phyloP scores from a whole-genome alignment of 2,797 vertebrate species.

The Aphelocoma californica region DNA sequence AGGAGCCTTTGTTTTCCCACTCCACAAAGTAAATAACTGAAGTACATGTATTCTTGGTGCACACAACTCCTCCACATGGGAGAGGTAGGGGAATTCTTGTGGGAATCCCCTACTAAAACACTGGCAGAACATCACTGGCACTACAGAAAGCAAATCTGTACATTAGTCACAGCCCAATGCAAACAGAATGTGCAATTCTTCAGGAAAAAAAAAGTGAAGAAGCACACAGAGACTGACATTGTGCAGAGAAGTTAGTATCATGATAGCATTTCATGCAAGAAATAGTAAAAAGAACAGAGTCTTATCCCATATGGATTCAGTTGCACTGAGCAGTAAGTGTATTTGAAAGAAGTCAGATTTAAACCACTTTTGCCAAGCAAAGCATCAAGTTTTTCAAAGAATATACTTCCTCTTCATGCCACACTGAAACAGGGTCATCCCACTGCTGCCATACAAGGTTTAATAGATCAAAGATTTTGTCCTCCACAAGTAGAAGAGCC shows the following conservation, averaged over 20 bases:
- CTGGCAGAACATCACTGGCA: neutral
- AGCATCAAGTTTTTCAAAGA: neutral
- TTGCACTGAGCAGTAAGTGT: neutral
- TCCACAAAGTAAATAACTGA: neutral
- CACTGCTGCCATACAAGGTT: neutral
- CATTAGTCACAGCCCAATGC: neutral
- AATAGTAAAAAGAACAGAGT: neutral
- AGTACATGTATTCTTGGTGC: neutral
- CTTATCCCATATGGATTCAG: neutral
- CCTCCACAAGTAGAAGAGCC: neutral
- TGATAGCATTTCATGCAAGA: neutral
- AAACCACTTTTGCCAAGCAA: neutral
- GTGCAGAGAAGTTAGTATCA: neutral
- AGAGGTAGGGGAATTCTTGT: neutral
- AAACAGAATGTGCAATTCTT: neutral
- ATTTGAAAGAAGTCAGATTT: neutral
- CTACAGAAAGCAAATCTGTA: neutral
- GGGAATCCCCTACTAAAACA: constrained; percentile 10
- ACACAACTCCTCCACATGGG: neutral
- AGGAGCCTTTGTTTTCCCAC: neutral
- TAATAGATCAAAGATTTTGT: neutral
- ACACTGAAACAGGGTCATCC: neutral
- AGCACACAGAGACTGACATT: neutral
- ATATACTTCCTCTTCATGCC: neutral
- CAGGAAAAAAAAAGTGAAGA: neutral